Evolutionary conservation across 2,113 vertebrate genomes (phyloP).

Genomic region (Brachyhypopomus occidentalis): DNA sequence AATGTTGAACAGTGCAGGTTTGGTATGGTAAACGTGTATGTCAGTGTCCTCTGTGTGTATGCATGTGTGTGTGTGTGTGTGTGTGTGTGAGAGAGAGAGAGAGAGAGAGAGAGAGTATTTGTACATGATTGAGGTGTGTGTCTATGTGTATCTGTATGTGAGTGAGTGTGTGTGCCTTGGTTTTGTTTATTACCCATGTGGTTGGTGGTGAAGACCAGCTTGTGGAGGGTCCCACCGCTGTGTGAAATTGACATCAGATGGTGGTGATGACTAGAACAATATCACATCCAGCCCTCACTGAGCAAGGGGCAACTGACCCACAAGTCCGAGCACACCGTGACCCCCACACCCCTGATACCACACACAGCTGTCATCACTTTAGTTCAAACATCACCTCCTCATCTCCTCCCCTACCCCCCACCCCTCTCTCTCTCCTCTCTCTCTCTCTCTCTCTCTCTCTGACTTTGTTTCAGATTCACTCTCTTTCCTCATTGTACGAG

Average conservation of each 20-base stretch:
- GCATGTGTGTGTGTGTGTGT: neutral
- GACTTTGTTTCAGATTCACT: no score
- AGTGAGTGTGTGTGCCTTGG: slow-evolving; percentile 54
- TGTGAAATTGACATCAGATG: slow-evolving; percentile 73
- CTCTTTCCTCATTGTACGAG: neutral
- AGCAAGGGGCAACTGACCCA: slow-evolving; percentile 64
- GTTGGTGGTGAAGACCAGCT: slow-evolving; percentile 58
- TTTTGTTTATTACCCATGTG: slow-evolving; percentile 56
- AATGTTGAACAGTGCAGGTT: neutral
- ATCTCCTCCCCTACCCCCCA: no score
- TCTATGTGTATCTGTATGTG: slow-evolving; percentile 64
- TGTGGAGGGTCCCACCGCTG: slow-evolving; percentile 64
- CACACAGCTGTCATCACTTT: slow-evolving; percentile 58
- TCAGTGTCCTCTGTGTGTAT: no score
- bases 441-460: no score
- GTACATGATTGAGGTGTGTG: slow-evolving; percentile 43
- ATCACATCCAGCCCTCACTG: slow-evolving; percentile 67
- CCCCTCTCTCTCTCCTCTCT: no score
- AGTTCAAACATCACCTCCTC: slow-evolving; percentile 23
- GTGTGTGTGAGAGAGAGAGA: neutral
- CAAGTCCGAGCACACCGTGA: slow-evolving; percentile 57
- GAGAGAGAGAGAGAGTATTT: neutral
- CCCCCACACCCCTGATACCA: slow-evolving; percentile 46
- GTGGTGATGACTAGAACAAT: slow-evolving; percentile 64
- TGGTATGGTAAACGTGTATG: neutral